Evolutionary conservation across 2,113 vertebrate genomes (phyloP), one percentile per base, ranked within the genome.

Genomic region (Myanophis thanlyinensis): DNA sequence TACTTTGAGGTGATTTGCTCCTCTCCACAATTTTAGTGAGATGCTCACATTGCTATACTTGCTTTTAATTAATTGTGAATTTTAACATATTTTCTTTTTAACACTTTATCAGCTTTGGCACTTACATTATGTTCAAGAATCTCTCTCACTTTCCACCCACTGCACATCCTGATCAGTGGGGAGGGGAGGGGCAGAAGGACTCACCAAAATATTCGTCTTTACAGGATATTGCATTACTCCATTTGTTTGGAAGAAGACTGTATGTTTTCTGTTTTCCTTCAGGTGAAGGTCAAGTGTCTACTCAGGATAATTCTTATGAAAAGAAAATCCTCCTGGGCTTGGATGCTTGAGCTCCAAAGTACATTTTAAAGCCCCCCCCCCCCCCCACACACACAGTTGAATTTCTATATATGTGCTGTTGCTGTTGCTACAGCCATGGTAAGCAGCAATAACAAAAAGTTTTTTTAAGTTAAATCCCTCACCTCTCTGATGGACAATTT

Each of bases 11-110:
- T 93, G 91, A 48, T 49, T 92, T 96, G 89, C 90, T 96, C 95
- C 93, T 90, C 94, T 96, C 94, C 94, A 93, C 87, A 93, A 95
- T 96, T 97, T 96, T 94, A 96, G 89, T 95, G 93, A 94, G 91
- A 94, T 91, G 92, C 94, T 95, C 95, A 92, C 91, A 94, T 95
- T 1, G 0, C 91, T 92, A 91, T 94, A 96, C 96, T 96, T 96
- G 95, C 95, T 94, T 94, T 95, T 96, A 85, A 54, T 46, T 44
- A 46, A 46, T 44, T 46, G 53, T 89, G 35, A 46, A 80, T 67
- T 30, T 12, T 30, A 48, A 67, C 47, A 85, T 22, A 10, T 89
- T 73, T 84, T 49, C 27, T 35, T 67, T 89, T 48, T 87, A 52
- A 35, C 86, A 44, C 73, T 80, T 13, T 22, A 85, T 30, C 35